phyloP scores from a whole-genome alignment of 2,113 vertebrate species.

The Poeciliopsis occidentalis region DNA sequence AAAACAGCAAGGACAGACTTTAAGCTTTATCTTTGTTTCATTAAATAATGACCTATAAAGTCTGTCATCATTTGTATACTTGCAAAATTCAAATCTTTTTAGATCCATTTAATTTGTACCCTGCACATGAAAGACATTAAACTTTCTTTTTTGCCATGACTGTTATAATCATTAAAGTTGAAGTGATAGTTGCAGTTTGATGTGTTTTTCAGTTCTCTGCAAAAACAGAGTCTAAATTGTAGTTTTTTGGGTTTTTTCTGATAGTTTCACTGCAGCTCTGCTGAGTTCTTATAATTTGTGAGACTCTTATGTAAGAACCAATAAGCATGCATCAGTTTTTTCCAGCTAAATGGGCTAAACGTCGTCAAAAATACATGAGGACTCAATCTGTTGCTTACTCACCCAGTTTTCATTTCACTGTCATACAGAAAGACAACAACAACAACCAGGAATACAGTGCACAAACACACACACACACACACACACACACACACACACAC shows the following conservation, averaged over 20 bases:
- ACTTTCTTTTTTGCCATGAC: too few relatives aligned
- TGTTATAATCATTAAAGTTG: too few relatives aligned
- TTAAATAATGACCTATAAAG: too few relatives aligned
- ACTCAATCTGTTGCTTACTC: slow-evolving; percentile 52
- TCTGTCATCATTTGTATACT: too few relatives aligned
- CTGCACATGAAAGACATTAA: background rate
- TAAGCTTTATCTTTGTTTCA: too few relatives aligned
- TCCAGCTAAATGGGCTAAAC: slow-evolving; percentile 11
- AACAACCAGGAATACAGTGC: slow-evolving; percentile 4
- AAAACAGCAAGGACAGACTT: too few relatives aligned
- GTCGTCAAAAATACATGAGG: slow-evolving; percentile 15
- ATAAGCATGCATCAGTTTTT: background rate
- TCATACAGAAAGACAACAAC: slow-evolving; percentile 19
- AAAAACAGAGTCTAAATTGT: too few relatives aligned
- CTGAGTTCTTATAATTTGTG: background rate
- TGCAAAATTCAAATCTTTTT: too few relatives aligned
- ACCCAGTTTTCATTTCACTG: slow-evolving; percentile 40
- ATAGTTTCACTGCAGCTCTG: background rate
- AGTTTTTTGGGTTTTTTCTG: too few relatives aligned
- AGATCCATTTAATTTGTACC: background rate
- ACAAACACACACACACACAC: background rate
- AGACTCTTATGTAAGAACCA: slow-evolving; percentile 20
- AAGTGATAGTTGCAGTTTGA: background rate
- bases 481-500: too few relatives aligned
- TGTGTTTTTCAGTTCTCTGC: background rate